phyloP scores from a whole-genome alignment of 2,888 invertebrate species.

The Suillia variegata region DNA sequence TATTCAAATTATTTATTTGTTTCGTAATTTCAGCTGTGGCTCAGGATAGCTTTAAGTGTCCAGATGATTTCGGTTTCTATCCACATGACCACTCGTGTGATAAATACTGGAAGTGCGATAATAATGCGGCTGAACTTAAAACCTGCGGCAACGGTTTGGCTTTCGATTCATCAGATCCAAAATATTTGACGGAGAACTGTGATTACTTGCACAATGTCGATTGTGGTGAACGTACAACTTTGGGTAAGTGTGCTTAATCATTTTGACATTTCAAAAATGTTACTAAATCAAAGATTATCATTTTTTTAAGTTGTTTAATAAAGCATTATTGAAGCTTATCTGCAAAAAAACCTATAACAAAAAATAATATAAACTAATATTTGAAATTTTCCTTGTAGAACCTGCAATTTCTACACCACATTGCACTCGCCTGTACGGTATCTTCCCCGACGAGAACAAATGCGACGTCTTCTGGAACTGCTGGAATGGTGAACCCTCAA shows the following conservation, averaged over 20 bases:
- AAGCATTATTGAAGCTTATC: background rate
- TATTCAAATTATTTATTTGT: no score
- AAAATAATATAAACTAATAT: background rate
- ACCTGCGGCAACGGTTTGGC: constrained; percentile 94
- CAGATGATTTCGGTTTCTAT: constrained; percentile 93
- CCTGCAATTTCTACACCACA: constrained; percentile 84
- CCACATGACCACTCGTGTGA: constrained; percentile 89
- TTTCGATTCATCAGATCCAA: constrained; percentile 86
- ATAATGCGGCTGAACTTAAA: constrained; percentile 84
- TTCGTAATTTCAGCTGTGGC: constrained; percentile 71
- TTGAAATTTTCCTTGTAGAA: constrained; percentile 66
- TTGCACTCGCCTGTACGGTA: constrained; percentile 86
- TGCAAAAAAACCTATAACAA: background rate
- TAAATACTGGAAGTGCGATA: constrained; percentile 96
- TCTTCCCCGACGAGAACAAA: constrained; percentile 85
- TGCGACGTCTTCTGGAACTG: constrained; percentile 97
- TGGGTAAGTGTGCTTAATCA: constrained; percentile 81
- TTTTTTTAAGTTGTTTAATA: background rate
- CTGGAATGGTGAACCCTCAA: constrained; percentile 93
- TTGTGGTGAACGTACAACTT: constrained; percentile 84
- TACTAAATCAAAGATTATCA: background rate
- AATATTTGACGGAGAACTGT: constrained; percentile 91
- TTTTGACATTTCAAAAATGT: no score
- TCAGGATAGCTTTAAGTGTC: constrained; percentile 89
- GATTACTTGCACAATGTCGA: constrained; percentile 95